A percentile compares a stretch with the other conserved stretches of the same genome.
Conservation (phyloP, 1,140 invertebrate genomes). For the Trichonephila inaurata region DNA sequence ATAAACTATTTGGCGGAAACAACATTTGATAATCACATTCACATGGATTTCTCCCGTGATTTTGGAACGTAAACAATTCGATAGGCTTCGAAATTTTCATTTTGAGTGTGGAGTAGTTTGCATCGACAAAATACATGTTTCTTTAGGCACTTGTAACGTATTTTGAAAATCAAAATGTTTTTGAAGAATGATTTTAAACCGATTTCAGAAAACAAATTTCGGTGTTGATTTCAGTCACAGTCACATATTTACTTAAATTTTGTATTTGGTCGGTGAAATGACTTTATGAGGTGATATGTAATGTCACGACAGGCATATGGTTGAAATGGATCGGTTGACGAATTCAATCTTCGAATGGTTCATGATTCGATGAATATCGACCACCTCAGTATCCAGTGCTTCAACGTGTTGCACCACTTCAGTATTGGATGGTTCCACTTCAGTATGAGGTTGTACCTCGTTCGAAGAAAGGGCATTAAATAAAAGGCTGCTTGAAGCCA, state of each 20-base stretch:
- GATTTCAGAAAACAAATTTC: not conserved
- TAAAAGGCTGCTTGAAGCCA: too few relatives aligned
- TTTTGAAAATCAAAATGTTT: not conserved
- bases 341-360: not conserved
- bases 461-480: too few relatives aligned
- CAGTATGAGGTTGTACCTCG: too few relatives aligned
- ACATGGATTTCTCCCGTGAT: not conserved
- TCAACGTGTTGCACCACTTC: too few relatives aligned
- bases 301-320: not conserved
- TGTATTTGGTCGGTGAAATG: not conserved
- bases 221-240: too few relatives aligned
- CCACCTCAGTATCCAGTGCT: too few relatives aligned
- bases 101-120: too few relatives aligned
- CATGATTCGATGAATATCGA: too few relatives aligned
- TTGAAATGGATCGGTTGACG: not conserved
- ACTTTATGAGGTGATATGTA: not conserved
- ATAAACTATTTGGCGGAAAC: not conserved
- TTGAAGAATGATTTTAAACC: not conserved
- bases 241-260: too few relatives aligned
- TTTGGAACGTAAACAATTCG: not conserved
- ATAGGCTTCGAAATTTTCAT: not conserved
- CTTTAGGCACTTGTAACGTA: not conserved
- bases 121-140: not conserved
- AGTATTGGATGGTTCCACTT: too few relatives aligned
- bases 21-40: not conserved